Evolutionary conservation across 2,113 vertebrate genomes (phyloP), one percentile per base, ranked within the genome.

Genomic region (Brienomyrus brachyistius): DNA sequence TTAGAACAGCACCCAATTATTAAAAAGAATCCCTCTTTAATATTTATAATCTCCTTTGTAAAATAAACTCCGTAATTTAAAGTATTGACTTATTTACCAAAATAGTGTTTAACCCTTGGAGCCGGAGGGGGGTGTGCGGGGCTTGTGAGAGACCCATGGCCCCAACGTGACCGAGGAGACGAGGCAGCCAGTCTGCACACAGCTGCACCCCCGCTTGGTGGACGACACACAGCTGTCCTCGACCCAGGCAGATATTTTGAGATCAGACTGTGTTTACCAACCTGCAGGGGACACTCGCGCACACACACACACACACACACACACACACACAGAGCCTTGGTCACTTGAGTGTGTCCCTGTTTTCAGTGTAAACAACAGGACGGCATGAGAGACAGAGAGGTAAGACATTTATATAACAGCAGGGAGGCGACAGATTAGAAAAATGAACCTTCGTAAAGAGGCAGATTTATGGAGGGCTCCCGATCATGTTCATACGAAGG

Each of bases 31-130:
- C 93, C 94, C 89, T 93, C 92, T 93, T 94, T 94, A 95, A 94
- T 93, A 92, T 94, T 93, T 89, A 92, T 95, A 95, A 95, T 94
- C 94, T 93, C 92, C 91, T 93, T 94, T 94, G 93, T 94, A 94
- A 92, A 91, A 92, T 89, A 94, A 94, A 94, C 35, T 93, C 90
- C 93, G 92, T 91, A 92, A 88, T 94, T 92, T 91, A 92, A 91
- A 91, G 90, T 93, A 93, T 94, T 93, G 91, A 94, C 92, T 94
- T 93, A 92, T 94, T 93, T 90, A 93, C 89, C 92, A 92, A 93
- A 94, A 94, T 94, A 94, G 94, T 93, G 93, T 91, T 86, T 94
- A 94, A 95, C 94, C 94, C 93, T 80, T 94, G 47, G 2, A 77
- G n/a, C 21, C n/a, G 3, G 54, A 23, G 54, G 19, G 54, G 87